phyloP scores from a whole-genome alignment of 2,797 vertebrate species.

The Microhierax caerulescens region DNA sequence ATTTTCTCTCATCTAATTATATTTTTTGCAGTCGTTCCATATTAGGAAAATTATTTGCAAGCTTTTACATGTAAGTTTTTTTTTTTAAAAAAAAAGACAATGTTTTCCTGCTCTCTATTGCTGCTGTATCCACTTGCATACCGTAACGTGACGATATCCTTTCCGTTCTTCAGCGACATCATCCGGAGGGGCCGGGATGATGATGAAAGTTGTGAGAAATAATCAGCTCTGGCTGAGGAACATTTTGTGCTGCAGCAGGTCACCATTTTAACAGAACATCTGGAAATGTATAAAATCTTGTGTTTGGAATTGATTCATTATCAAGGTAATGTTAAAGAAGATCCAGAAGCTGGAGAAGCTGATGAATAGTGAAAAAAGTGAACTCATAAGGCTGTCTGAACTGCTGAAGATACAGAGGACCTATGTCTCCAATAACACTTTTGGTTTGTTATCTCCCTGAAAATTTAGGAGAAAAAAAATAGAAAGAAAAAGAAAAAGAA shows the following conservation, averaged over 20 bases:
- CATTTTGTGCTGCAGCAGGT: conserved; percentile 55
- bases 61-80: not conserved
- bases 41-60: not conserved
- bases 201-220: conserved; percentile 67
- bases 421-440: conserved; percentile 46
- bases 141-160: not conserved
- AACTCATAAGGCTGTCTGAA: conserved; percentile 26
- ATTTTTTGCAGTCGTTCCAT: not conserved
- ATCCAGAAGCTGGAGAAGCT: conserved; percentile 63
- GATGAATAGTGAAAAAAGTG: conserved; percentile 72
- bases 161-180: conserved; percentile 72
- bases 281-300: conserved; percentile 69
- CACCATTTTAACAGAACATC: conserved; percentile 65
- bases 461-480: not conserved
- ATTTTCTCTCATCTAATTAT: not conserved
- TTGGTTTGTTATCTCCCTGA: not conserved
- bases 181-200: conserved; percentile 74
- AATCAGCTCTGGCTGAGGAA: conserved; percentile 65
- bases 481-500: not conserved
- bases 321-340: conserved; percentile 68
- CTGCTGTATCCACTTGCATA: not conserved
- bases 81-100: not conserved
- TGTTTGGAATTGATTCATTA: conserved; percentile 67
- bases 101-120: not conserved
- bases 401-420: conserved; percentile 71